These are phyloP conservation scores for Harpagus bidentatus DNA, from an alignment of 2,113 vertebrate genomes.

Conservation along the genomic window DNA sequence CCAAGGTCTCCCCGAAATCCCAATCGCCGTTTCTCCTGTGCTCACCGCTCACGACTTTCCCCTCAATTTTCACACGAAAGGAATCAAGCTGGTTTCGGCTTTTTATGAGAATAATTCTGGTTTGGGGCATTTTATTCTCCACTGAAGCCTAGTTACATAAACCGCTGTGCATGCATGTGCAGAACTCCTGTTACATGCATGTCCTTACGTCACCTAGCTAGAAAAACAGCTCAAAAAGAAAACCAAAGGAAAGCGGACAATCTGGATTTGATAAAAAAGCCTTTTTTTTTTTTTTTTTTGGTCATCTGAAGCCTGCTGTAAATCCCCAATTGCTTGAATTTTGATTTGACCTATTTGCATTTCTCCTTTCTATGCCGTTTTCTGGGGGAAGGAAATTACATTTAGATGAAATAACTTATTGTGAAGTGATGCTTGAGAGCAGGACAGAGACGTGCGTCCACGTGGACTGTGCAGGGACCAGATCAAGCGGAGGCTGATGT, in stretches of 20 bases:
- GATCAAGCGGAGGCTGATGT: background rate
- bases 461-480: fast-evolving
- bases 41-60: background rate
- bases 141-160: background rate
- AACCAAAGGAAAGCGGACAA: background rate
- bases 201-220: background rate
- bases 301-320: background rate
- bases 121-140: background rate
- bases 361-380: background rate
- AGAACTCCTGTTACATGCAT: background rate
- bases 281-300: background rate
- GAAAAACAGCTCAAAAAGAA: background rate
- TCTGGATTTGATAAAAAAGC: background rate
- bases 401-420: background rate
- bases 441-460: fast-evolving
- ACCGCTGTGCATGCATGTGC: background rate
- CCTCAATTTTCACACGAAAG: background rate
- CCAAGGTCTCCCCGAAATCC: background rate
- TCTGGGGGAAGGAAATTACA: background rate
- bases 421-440: background rate
- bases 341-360: background rate
- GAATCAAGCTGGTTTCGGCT: background rate
- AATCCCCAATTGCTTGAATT: background rate
- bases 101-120: background rate
- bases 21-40: fast-evolving